Evolutionary conservation across 2,888 invertebrate genomes (phyloP).

Genomic region (Troglohyphantes excavatus): DNA sequence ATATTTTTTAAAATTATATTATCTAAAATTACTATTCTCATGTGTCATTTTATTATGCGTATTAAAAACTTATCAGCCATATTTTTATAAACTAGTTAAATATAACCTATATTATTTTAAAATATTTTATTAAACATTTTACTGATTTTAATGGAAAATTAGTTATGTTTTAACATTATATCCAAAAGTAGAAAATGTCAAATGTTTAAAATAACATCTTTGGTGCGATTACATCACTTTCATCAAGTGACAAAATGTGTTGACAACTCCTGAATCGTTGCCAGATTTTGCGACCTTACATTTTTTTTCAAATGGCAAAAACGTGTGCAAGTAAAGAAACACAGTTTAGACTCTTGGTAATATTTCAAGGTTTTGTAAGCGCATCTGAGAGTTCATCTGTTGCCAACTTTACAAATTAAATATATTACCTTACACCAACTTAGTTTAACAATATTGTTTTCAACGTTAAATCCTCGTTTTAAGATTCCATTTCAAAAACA

Average conservation of each 20-base stretch:
- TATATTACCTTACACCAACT: too few relatives aligned
- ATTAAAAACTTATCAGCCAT: too few relatives aligned
- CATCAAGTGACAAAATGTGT: neutral
- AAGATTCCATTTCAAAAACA: too few relatives aligned
- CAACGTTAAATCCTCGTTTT: too few relatives aligned
- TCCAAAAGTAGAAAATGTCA: neutral
- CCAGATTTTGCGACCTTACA: constrained; percentile 12
- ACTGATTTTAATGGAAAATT: neutral
- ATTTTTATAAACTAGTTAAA: too few relatives aligned
- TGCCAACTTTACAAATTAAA: neutral
- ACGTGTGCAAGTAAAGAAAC: neutral
- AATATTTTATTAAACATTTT: neutral
- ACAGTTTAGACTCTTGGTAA: neutral
- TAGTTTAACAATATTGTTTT: too few relatives aligned
- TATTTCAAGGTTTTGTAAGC: constrained; percentile 13
- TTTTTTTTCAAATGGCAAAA: neutral
- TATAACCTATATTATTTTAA: too few relatives aligned
- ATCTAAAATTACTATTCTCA: too few relatives aligned
- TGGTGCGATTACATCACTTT: neutral
- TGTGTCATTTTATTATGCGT: too few relatives aligned
- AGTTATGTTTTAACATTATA: neutral
- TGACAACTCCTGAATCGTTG: constrained; percentile 21
- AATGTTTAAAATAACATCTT: neutral
- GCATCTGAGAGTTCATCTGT: neutral
- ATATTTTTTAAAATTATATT: too few relatives aligned